These are phyloP conservation scores for Ophioninae sp. DNA, from an alignment of 2,888 invertebrate species.

Conservation along the genomic window DNA sequence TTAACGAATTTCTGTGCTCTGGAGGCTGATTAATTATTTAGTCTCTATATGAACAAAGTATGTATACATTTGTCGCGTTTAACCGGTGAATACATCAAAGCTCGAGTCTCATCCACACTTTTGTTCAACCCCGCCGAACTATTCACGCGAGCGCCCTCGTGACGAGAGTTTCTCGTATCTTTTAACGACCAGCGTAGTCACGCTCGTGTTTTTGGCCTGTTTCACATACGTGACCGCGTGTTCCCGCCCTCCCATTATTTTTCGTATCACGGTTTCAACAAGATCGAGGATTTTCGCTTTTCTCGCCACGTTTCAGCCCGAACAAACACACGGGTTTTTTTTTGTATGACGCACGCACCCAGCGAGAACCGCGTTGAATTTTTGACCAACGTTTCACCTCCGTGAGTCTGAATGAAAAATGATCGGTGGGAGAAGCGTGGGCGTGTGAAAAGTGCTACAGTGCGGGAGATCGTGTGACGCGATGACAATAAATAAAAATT, in stretches of 20 bases:
- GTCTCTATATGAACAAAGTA: no score
- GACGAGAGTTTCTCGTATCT: neutral
- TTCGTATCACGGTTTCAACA: constrained; percentile 24
- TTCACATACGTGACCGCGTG: constrained; percentile 40
- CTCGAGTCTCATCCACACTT: no score
- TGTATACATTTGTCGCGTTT: no score
- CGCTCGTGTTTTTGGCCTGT: constrained; percentile 2
- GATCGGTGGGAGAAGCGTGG: no score
- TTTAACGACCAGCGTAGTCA: neutral
- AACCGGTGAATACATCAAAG: no score
- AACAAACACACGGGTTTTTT: neutral
- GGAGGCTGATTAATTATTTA: no score
- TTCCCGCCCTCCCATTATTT: constrained; percentile 2
- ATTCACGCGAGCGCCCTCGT: neutral
- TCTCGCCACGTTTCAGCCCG: neutral
- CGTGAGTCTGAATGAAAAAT: neutral
- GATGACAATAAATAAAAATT: no score
- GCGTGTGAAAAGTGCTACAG: no score
- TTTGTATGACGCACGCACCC: no score
- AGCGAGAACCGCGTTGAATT: neutral
- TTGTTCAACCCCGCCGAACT: neutral
- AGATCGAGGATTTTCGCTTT: constrained; percentile 11
- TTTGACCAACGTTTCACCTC: constrained; percentile 15
- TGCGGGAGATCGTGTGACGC: no score
- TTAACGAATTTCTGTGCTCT: no score